phyloP scores from a whole-genome alignment of 2,888 invertebrate species.

The Ametastegia equiseti region DNA sequence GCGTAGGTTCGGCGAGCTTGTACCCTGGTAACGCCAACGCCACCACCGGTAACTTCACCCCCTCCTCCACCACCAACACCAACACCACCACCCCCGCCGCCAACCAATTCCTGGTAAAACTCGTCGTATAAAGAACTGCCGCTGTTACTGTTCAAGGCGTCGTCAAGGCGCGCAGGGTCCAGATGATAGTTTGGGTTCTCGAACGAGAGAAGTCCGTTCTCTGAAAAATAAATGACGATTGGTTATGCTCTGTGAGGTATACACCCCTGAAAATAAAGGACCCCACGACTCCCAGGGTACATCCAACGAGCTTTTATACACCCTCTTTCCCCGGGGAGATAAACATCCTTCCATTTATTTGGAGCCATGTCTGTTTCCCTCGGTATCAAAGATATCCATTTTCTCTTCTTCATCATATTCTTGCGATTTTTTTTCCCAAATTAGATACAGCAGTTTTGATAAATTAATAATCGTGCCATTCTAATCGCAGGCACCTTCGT shows the following conservation, averaged over 20 bases:
- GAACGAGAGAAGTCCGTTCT: constrained; percentile 93
- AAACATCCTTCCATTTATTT: not conserved
- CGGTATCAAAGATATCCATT: not conserved
- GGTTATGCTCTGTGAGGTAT: constrained; percentile 31
- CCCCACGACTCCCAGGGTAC: constrained; percentile 10
- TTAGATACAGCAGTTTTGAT: not conserved
- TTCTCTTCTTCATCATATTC: not conserved
- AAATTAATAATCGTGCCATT: not conserved
- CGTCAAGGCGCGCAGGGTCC: constrained; percentile 87
- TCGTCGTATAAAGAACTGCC: constrained; percentile 83
- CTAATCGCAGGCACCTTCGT: not conserved
- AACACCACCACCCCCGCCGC: constrained; percentile 77
- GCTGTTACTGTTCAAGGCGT: constrained; percentile 84
- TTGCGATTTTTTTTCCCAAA: not conserved
- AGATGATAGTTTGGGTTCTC: constrained; percentile 95
- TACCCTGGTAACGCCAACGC: constrained; percentile 71
- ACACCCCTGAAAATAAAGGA: constrained; percentile 13
- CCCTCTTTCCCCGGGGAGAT: not conserved
- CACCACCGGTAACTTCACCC: constrained; percentile 76
- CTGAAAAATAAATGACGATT: constrained; percentile 76
- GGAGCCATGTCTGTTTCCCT: not conserved
- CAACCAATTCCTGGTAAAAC: constrained; percentile 81
- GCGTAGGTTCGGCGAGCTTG: constrained; percentile 81
- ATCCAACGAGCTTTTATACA: not conserved
- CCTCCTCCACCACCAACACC: too few species aligned